Percentiles rank a stretch among this genome's conserved stretches.
These are phyloP conservation scores for Sarcophaga rosellei DNA, from an alignment of 2,888 invertebrate genomes.

Conservation along the genomic window DNA sequence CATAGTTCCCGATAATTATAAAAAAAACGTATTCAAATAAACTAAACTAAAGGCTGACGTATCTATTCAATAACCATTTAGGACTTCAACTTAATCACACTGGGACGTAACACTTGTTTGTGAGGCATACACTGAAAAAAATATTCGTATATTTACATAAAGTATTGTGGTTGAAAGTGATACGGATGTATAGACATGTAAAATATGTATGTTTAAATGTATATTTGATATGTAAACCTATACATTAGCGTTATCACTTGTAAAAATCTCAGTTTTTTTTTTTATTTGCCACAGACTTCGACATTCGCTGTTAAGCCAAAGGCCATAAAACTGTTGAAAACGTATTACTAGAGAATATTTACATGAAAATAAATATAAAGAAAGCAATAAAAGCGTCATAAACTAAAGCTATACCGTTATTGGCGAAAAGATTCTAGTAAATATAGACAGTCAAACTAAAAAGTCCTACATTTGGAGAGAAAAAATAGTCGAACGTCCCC, in stretches of 20 bases:
- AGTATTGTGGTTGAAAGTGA: not conserved
- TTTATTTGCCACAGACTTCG: not conserved
- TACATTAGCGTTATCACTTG: constrained; percentile 8
- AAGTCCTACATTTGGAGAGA: not conserved
- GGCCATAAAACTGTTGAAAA: constrained; percentile 7
- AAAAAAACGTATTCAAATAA: no score
- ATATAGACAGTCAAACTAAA: not conserved
- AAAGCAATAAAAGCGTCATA: constrained; percentile 17
- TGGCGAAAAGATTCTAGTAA: not conserved
- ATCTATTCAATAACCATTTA: no score
- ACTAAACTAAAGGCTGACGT: no score
- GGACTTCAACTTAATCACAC: no score
- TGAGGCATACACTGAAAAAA: no score
- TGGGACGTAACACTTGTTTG: no score
- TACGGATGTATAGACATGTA: no score
- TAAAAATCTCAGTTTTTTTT: constrained; percentile 1
- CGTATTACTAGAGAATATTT: not conserved
- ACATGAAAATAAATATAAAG: not conserved
- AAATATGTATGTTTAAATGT: no score
- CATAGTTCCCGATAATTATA: no score
- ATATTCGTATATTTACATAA: constrained; percentile 2
- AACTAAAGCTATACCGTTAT: constrained; percentile 2
- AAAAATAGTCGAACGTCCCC: not conserved
- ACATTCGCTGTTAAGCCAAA: not conserved
- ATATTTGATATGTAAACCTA: not conserved